Base-by-base conservation (phyloP, 1,140 invertebrate species). In the Helicorthomorpha holstii region DNA sequence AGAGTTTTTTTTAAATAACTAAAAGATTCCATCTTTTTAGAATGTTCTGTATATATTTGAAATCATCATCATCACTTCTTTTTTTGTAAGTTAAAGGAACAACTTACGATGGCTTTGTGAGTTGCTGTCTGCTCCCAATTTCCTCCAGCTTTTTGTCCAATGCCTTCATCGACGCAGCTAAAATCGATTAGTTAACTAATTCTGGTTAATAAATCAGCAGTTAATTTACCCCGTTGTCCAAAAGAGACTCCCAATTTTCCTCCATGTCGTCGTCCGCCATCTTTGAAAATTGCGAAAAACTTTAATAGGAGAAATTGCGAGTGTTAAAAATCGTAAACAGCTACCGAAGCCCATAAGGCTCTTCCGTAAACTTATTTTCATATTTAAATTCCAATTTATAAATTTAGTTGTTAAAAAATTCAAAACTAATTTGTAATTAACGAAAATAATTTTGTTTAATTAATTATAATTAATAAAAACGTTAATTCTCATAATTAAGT, bases 211-310 rank as follows among this genome's bases (percentile, higher is more conserved):
- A 34, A 34, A 7, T 34, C 16, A 34, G 29, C 29, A 34, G 7
- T 34, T 34, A 7, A 34, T 16, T 34, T 34, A 34, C 29, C 7
- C 29, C 29, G 48, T 73, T 76, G 66, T 83, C 82, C 61, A 82
- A 81, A 68, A 85, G 80, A 69, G 85, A 80, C 71, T 86, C 83
- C 83, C 83, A 86, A 71, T 77, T 83, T 60, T 78, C 75, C 57
- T 75, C 73, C 58, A 70, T 68, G 49, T 58, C 58, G 27, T 62
- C 61, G 27, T 45, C 47, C 26, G 48, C 51, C 53, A 50, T 45
- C 23, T 51, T 48, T 27, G n/a, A n/a, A n/a, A n/a, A 23, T 19
- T 7, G 7, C 29, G 29, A 34, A 34, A 34, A 34, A 34, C 16
- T 34, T 16, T 34, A 34, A 34, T 34, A n/a, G n/a, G n/a, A n/a